These are phyloP conservation scores for Lanistes nyassanus DNA, from an alignment of 1,140 invertebrate species.

Conservation along the genomic window DNA sequence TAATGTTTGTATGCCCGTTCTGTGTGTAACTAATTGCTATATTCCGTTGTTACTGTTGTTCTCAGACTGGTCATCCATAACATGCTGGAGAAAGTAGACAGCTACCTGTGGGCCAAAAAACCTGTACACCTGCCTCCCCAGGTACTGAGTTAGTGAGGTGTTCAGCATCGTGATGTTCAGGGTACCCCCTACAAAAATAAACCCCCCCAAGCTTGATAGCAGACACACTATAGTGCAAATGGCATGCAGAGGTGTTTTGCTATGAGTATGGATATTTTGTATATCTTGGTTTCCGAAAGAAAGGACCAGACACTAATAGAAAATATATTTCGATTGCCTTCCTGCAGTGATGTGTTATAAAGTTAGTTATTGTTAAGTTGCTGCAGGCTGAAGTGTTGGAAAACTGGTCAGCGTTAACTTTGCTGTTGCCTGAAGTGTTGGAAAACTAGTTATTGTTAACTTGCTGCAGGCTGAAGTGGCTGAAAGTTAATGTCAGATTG, in stretches of 20 bases:
- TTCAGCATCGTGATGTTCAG: not conserved
- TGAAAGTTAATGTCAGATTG: too few relatives aligned
- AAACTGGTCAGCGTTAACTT: too few relatives aligned
- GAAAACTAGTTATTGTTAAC: too few relatives aligned
- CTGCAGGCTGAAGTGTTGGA: too few relatives aligned
- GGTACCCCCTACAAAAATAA: not conserved
- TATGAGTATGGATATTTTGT: not conserved
- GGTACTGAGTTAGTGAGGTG: slow-evolving; percentile 26
- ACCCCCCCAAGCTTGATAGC: not conserved
- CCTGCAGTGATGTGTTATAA: too few relatives aligned
- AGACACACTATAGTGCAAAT: not conserved
- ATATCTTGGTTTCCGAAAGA: too few relatives aligned
- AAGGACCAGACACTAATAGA: too few relatives aligned
- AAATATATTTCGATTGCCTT: too few relatives aligned
- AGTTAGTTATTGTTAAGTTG: too few relatives aligned
- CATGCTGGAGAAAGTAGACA: slow-evolving; percentile 55
- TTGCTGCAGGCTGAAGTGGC: too few relatives aligned
- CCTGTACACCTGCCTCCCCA: slow-evolving; percentile 51
- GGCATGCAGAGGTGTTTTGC: not conserved
- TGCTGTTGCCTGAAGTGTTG: too few relatives aligned
- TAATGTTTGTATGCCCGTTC: not conserved
- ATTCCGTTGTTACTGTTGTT: not conserved
- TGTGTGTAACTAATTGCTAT: not conserved
- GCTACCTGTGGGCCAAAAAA: slow-evolving; percentile 56
- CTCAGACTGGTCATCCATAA: slow-evolving; percentile 48